These are phyloP conservation scores for Callimico goeldii DNA, from an alignment of 2,797 vertebrate species.

Conservation along the genomic window DNA sequence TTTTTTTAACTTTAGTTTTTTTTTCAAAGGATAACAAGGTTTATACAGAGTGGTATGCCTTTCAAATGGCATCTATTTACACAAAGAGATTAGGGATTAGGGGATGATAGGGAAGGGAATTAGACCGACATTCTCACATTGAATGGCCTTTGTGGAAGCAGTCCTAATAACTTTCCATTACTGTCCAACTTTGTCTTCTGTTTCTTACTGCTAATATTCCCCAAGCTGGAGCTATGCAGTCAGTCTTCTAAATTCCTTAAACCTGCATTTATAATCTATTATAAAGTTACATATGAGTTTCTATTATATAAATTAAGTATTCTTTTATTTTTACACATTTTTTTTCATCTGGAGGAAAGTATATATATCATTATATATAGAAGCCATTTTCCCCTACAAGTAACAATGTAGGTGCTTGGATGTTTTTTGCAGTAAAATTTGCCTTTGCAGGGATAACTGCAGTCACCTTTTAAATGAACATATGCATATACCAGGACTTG, in stretches of 20 bases:
- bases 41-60: not conserved
- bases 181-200: not conserved
- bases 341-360: not conserved
- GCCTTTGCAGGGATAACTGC: conserved; percentile 66
- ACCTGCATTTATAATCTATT: not conserved
- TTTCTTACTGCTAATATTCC: not conserved
- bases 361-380: not conserved
- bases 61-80: not conserved
- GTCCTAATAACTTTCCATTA: not conserved
- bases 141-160: not conserved
- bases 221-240: not conserved
- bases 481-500: conserved; percentile 43
- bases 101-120: not conserved
- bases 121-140: not conserved
- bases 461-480: conserved; percentile 78
- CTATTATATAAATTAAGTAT: conserved; percentile 29
- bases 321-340: conserved; percentile 28
- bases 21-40: not conserved
- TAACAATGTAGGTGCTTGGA: not conserved
- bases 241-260: not conserved
- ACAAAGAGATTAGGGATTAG: not conserved
- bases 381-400: conserved; percentile 32
- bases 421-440: conserved; percentile 55
- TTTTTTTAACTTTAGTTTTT: not conserved
- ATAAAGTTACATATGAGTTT: not conserved